phyloP scores from a whole-genome alignment of 2,797 vertebrate genomes.

The Lagocephalus sceleratus region DNA sequence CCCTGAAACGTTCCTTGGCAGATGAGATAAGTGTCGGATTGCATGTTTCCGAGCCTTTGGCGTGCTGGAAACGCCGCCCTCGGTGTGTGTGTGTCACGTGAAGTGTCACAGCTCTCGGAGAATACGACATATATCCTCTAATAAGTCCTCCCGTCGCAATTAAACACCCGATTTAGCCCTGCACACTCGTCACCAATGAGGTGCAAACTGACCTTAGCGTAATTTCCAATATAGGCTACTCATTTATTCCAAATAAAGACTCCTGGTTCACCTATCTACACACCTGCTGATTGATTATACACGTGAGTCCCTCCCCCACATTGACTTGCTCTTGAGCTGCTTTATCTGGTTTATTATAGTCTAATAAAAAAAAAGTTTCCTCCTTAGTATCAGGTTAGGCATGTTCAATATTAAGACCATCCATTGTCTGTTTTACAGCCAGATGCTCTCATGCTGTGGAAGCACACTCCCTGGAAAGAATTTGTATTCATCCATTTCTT shows the following conservation, averaged over 20 bases:
- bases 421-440: background rate
- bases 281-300: no score
- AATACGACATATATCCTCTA: no score
- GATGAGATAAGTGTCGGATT: conserved; percentile 27
- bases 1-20: conserved; percentile 6
- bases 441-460: background rate
- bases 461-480: background rate
- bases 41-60: conserved; percentile 12
- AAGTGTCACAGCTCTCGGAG: background rate
- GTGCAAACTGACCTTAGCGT: no score
- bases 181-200: no score
- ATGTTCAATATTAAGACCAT: background rate
- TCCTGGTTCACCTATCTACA: no score
- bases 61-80: no score
- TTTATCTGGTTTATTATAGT: background rate
- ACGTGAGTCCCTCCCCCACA: background rate
- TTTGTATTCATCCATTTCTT: background rate
- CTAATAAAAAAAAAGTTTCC: background rate
- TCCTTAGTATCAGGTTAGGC: background rate
- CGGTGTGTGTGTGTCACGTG: conserved; percentile 25
- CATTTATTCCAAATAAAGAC: no score
- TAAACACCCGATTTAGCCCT: no score
- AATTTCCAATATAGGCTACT: no score
- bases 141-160: no score
- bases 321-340: background rate